A percentile compares a stretch with the other conserved stretches of the same genome.
Conservation (phyloP, 1,140 invertebrate species). For the Gryllus bimaculatus region DNA sequence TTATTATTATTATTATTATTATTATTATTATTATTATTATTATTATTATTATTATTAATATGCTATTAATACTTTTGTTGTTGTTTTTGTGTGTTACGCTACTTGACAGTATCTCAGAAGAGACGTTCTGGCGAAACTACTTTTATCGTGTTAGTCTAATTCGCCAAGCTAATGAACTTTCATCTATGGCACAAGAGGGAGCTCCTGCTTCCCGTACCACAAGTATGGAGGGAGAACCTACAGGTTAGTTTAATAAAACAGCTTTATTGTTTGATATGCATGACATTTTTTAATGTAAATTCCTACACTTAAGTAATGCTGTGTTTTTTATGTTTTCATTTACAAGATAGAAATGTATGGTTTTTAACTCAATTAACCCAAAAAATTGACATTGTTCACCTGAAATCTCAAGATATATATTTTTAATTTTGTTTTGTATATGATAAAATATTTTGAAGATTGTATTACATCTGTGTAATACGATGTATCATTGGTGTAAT, state of each 20-base stretch:
- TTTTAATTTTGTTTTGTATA: too few species aligned
- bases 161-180: slow-evolving; percentile 87
- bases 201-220: slow-evolving; percentile 19
- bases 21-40: too few species aligned
- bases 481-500: too few species aligned
- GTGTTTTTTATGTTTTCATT: neutral
- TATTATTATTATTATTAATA: too few species aligned
- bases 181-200: slow-evolving; percentile 51
- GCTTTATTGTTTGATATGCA: neutral
- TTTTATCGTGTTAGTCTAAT: slow-evolving; percentile 98
- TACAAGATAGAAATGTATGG: too few species aligned
- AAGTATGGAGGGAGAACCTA: slow-evolving; percentile 25
- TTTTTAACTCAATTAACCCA: too few species aligned
- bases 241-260: slow-evolving; percentile 11
- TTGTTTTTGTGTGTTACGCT: neutral
- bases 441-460: too few species aligned
- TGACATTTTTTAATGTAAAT: neutral
- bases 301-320: neutral
- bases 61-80: too few species aligned
- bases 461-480: too few species aligned
- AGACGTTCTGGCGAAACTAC: slow-evolving; percentile 99
- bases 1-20: too few species aligned
- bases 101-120: slow-evolving; percentile 78
- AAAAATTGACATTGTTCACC: too few species aligned
- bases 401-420: too few species aligned